Evolutionary conservation across 2,113 vertebrate species (phyloP), one percentile per base, ranked within the genome.

Genomic region (Microcebus lehilahytsara): DNA sequence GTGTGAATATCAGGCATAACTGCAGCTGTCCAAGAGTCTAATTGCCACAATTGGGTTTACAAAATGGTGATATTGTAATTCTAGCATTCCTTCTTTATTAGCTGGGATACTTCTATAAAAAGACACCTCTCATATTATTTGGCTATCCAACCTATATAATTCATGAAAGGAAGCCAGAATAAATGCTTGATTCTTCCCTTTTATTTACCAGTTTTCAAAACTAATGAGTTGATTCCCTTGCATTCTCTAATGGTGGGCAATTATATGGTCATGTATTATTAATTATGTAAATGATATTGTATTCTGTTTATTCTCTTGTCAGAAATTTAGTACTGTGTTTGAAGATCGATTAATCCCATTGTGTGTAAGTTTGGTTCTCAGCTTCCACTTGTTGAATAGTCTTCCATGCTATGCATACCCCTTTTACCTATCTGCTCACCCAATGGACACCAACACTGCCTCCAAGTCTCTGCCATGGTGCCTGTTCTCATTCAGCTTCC

Each of bases 161-260:
- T 85, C 30, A 56, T 34, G 72, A 77, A 92, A 23, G 27, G 69
- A 88, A 74, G 16, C 74, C n/a, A 77, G 37, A 81, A 81, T 89
- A 94, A 60, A 56, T 85, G 37, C 34, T 92, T 81, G 34, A 66
- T 93, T 86, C 72, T 87, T 96, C 69, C n/a, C 56, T 84, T 75
- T 51, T 51, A 53, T 30, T 85, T 85, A 92, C 5, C 11, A 86
- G 40, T 93, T 93, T 95, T 85, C 4, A 60, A 77, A 89, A 79
- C 40, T 11, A 71, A 23, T 34, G 53, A 83, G 46, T 46, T 75
- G 49, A 75, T 89, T 86, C 78, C 19, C 11, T 93, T 86, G 42
- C 6, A 56, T 96, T 93, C 22, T 67, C 14, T 14, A 91, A 7
- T 66, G 32, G 53, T 69, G 37, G 12, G 25, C 66, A 93, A 23